These are phyloP conservation scores for Platypus cylindrus DNA, from an alignment of 2,888 invertebrate species.

Conservation along the genomic window DNA sequence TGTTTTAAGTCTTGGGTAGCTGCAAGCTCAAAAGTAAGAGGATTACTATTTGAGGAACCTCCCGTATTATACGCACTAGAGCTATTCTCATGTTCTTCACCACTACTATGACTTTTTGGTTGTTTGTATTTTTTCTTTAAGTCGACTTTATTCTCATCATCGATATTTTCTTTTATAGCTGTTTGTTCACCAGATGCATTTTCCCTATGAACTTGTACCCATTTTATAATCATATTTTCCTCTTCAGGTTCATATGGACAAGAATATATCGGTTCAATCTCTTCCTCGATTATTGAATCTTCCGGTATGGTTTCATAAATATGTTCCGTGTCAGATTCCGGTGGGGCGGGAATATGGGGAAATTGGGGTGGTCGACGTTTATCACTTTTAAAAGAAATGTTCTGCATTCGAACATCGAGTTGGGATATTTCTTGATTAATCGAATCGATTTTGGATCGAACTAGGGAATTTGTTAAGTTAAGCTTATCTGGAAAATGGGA, in stretches of 20 bases:
- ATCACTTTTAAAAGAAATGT: constrained; percentile 40
- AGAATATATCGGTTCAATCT: constrained; percentile 48
- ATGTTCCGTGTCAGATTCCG: constrained; percentile 46
- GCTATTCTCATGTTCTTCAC: constrained; percentile 47
- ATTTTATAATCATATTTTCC: constrained; percentile 28
- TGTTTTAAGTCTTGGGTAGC: constrained; percentile 35
- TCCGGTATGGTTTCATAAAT: constrained; percentile 56
- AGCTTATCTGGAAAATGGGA: constrained; percentile 29
- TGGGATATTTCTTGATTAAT: constrained; percentile 43
- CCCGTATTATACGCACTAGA: constrained; percentile 66
- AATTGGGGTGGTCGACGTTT: constrained; percentile 28
- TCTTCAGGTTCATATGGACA: constrained; percentile 43
- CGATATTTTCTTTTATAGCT: constrained; percentile 15
- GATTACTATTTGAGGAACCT: constrained; percentile 59
- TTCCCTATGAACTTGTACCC: constrained; percentile 26
- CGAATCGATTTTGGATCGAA: constrained; percentile 31
- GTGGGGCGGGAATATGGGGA: constrained; percentile 27
- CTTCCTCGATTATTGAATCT: constrained; percentile 36
- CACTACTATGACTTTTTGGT: constrained; percentile 34
- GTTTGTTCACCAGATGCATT: constrained; percentile 14
- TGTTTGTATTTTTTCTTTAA: constrained; percentile 22
- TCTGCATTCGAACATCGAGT: constrained; percentile 46
- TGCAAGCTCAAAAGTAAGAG: constrained; percentile 40
- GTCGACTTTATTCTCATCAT: constrained; percentile 19
- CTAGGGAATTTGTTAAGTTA: constrained; percentile 30